These are phyloP conservation scores for Siniperca chuatsi DNA, from an alignment of 2,113 vertebrate genomes.

Conservation along the genomic window DNA sequence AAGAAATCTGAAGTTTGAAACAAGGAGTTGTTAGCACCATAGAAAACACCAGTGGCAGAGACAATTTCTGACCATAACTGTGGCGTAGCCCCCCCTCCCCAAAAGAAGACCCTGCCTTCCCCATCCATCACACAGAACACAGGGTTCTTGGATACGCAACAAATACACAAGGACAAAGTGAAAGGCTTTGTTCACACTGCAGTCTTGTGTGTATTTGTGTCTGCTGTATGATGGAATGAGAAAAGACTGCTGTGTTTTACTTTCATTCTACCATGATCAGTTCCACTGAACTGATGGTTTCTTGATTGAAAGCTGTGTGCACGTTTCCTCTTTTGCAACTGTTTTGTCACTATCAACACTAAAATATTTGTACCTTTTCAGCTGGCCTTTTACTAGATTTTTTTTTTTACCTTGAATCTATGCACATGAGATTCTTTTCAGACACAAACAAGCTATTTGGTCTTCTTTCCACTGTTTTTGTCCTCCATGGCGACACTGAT, in stretches of 20 bases:
- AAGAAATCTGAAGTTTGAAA: slow-evolving; percentile 20
- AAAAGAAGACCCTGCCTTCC: not conserved
- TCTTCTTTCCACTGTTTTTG: too few species aligned
- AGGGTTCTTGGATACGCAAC: slow-evolving; percentile 33
- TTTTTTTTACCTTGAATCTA: not conserved
- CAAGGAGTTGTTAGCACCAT: slow-evolving; percentile 79
- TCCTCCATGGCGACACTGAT: not conserved
- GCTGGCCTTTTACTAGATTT: not conserved
- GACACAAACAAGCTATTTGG: too few species aligned
- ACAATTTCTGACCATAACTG: slow-evolving; percentile 31
- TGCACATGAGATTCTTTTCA: not conserved
- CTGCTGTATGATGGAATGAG: not conserved
- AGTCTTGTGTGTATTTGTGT: not conserved
- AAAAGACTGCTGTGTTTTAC: not conserved
- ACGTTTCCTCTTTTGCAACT: not conserved
- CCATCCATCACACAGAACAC: slow-evolving; percentile 1
- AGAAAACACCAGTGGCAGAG: slow-evolving; percentile 65
- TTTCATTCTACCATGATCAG: not conserved
- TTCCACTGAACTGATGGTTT: not conserved
- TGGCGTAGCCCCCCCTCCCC: not conserved
- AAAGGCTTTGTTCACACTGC: slow-evolving; percentile 36
- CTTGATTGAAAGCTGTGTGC: not conserved
- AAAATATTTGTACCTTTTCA: not conserved
- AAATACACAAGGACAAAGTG: slow-evolving; percentile 16
- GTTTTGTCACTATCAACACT: not conserved